Evolutionary conservation across 2,113 vertebrate genomes (phyloP).

Genomic region (Orientallactaga bullata): DNA sequence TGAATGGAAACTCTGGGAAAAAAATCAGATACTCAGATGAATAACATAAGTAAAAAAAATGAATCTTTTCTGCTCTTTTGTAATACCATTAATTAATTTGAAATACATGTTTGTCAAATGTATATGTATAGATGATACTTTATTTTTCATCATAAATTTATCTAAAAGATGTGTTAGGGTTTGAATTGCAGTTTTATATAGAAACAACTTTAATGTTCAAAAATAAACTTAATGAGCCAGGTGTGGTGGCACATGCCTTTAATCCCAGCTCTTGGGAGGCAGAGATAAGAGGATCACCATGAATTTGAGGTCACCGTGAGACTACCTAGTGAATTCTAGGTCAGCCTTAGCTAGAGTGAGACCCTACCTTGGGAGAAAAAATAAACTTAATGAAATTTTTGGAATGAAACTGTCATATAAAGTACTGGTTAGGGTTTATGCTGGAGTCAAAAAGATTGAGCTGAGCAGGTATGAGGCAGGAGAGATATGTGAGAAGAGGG

Average conservation of each 20-base stretch:
- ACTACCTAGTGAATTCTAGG: too few relatives aligned
- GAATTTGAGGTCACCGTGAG: too few relatives aligned
- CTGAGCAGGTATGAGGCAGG: too few relatives aligned
- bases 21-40: neutral
- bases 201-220: neutral
- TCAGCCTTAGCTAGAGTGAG: too few relatives aligned
- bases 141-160: neutral
- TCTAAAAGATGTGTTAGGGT: neutral
- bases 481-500: too few relatives aligned
- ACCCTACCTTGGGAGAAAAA: neutral
- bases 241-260: too few relatives aligned
- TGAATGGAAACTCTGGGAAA: neutral
- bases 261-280: too few relatives aligned
- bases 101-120: neutral
- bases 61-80: neutral
- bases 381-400: neutral
- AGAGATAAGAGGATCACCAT: too few relatives aligned
- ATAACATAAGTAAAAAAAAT: neutral
- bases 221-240: constrained; percentile 1
- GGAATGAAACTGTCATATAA: neutral
- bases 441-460: too few relatives aligned
- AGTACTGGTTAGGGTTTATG: neutral
- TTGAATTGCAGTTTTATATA: neutral
- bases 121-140: neutral
- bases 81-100: neutral